phyloP scores from a whole-genome alignment of 1,140 invertebrate genomes.

The Ceratina australensis region DNA sequence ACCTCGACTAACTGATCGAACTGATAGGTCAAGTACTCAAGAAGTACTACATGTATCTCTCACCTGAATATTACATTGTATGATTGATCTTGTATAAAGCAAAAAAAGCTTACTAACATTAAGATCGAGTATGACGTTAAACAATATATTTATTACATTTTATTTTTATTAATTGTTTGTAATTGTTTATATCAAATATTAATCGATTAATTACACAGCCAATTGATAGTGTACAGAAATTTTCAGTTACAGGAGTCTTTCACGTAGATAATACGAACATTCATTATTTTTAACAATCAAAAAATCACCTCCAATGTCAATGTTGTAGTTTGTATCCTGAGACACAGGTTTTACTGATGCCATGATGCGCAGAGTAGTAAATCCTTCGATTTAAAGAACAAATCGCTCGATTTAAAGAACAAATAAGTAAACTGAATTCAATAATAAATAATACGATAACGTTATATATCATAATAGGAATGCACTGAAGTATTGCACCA shows the following conservation, averaged over 20 bases:
- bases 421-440: not conserved
- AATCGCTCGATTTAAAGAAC: not conserved
- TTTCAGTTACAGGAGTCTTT: not conserved
- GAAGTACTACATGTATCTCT: too few species aligned
- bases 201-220: too few species aligned
- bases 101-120: too few species aligned
- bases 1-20: too few species aligned
- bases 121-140: not conserved
- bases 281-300: not conserved
- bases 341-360: not conserved
- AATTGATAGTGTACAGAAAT: not conserved
- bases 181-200: too few species aligned
- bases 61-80: too few species aligned
- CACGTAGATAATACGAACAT: not conserved
- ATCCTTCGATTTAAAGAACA: not conserved
- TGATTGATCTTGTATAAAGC: too few species aligned
- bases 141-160: not conserved
- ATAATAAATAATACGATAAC: not conserved
- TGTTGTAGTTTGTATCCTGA: not conserved
- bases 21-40: too few species aligned
- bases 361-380: conserved; percentile 9
- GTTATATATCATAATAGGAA: not conserved
- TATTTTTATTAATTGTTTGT: not conserved
- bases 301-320: conserved; percentile 49
- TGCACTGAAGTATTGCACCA: too few species aligned